phyloP scores from a whole-genome alignment of 2,113 vertebrate genomes.

The Campylomormyrus tamandua region DNA sequence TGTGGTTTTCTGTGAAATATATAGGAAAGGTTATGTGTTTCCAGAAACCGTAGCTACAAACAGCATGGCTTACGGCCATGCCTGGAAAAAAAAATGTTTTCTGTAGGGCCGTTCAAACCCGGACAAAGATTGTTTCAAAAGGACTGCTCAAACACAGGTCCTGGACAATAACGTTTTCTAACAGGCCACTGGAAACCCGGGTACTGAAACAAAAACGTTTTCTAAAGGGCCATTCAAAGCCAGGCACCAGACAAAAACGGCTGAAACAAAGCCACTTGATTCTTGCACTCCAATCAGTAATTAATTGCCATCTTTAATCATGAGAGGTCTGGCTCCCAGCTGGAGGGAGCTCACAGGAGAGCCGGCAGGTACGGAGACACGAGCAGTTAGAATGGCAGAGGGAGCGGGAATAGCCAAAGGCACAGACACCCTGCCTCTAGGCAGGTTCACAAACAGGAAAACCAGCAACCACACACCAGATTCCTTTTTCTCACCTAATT shows the following conservation, averaged over 20 bases:
- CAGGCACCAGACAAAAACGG: not conserved
- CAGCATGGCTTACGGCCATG: not conserved
- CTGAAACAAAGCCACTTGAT: not conserved
- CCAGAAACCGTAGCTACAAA: not conserved
- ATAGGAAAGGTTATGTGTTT: not conserved
- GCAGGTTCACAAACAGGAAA: conserved; percentile 17
- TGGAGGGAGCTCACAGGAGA: not conserved
- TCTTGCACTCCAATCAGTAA: not conserved
- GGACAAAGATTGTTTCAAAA: not conserved
- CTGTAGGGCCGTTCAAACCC: not conserved
- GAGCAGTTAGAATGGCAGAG: not conserved
- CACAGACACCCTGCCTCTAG: not conserved
- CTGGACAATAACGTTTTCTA: not conserved
- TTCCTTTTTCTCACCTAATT: conserved; percentile 31
- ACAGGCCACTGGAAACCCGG: not conserved
- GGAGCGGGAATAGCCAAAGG: not conserved
- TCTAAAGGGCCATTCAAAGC: not conserved
- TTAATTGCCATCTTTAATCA: not conserved
- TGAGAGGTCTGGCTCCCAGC: not conserved
- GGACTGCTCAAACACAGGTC: not conserved
- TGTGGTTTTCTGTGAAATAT: not conserved
- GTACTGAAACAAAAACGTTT: not conserved
- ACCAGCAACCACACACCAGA: not conserved
- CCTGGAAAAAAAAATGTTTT: not conserved
- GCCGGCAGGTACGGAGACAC: not conserved